Evolutionary conservation across 2,888 invertebrate species (phyloP), one percentile per base, ranked within the genome.

Genomic region (Polydrusus pterygomalis): DNA sequence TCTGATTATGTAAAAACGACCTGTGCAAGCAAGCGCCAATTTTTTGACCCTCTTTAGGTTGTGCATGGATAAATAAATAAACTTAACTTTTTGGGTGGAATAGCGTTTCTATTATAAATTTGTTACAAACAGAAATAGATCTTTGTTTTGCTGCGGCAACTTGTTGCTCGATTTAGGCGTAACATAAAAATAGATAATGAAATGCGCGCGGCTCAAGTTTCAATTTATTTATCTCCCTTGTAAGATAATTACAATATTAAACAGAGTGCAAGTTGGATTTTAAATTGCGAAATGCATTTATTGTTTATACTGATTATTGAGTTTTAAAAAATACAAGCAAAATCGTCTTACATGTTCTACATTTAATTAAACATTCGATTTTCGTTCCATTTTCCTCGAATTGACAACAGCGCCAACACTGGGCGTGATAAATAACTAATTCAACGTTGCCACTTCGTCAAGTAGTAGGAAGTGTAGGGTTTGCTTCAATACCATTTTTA

Each of bases 91-190:
- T 54, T 20, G 15, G n/a, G 2, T n/a, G 13, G 25, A 7, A 30
- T 25, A 2, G 1, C 10, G 13, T 51, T 9, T 56, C n/a, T 56
- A 30, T 56, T 34, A 34, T 56, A 34, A 30, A 34, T 56, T 30
- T 56, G 1, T 34, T 56, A 34, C n/a, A 25, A 13, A 30, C 70
- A 45, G 51, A 70, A 70, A 70, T 70, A 70, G 70, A 70, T 20
- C 47, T 47, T 49, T 62, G 70, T 70, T 70, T 62, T 51, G 70
- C 62, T 62, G 60, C 40, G 70, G 51, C 70, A 70, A 70, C 70
- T 70, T 70, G 70, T 70, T 70, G 70, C 70, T 70, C 60, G 62
- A 70, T 70, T 70, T 70, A 70, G 70, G 70, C 70, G 70, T 70
- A 70, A 70, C 62, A 47, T 51, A 62, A 70, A 70, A 70, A 70